Evolutionary conservation across 2,113 vertebrate genomes (phyloP).

Genomic region (Sus scrofa): T2T-Sscrofa CM000824.6:132710001-132710500

Average conservation of each 20-base stretch:
- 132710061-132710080: constrained; percentile 7
- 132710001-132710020: not conserved
- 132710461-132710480: constrained; percentile 87
- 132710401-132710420: constrained; percentile 10
- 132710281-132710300: not conserved
- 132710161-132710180: not conserved
- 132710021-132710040: not conserved
- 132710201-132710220: not conserved
- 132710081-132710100: constrained; percentile 50
- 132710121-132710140: constrained; percentile 59
- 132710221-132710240: not conserved
- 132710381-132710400: constrained; percentile 28
- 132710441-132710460: constrained; percentile 86
- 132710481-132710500: constrained; percentile 89
- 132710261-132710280: not conserved
- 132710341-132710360: constrained; percentile 51
- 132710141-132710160: constrained; percentile 59
- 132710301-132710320: not conserved
- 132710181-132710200: not conserved
- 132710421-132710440: constrained; percentile 88
- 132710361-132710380: constrained; percentile 64
- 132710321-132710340: not conserved
- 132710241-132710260: not conserved
- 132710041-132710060: not conserved
- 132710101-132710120: not conserved